A percentile compares a stretch with the other conserved stretches of the same genome.
phyloP scores from a whole-genome alignment of 2,113 vertebrate species.

The Prolemur simus region DNA sequence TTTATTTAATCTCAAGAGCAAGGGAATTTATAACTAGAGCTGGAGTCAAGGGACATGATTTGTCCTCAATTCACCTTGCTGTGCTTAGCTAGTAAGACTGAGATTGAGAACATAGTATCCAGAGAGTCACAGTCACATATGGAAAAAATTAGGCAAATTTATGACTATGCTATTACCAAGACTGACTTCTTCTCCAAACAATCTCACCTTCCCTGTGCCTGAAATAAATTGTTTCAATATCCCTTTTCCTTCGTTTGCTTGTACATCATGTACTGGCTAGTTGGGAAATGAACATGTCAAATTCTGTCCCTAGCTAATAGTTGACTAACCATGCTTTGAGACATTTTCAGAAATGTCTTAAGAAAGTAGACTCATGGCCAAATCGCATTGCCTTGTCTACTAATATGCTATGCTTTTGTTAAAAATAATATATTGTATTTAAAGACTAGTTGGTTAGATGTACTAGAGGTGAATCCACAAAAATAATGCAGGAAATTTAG shows the following conservation, averaged over 20 bases:
- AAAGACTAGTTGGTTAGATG: neutral
- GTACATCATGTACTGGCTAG: neutral
- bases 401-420: neutral
- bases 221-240: neutral
- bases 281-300: neutral
- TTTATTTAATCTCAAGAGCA: neutral
- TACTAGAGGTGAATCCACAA: neutral
- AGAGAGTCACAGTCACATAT: neutral
- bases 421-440: conserved; percentile 35
- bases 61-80: neutral
- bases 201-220: neutral
- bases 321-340: neutral
- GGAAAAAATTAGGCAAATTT: neutral
- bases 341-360: neutral
- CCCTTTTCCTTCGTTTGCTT: neutral
- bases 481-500: neutral
- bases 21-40: neutral
- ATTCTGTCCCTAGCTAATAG: neutral
- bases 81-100: neutral
- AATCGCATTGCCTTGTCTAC: neutral
- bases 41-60: neutral
- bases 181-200: neutral
- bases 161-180: neutral
- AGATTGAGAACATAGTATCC: neutral
- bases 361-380: neutral